A percentile compares a stretch with the other conserved stretches of the same genome.
Conservation (phyloP, 1,140 invertebrate species). For the Drosophila kikkawai region DNA sequence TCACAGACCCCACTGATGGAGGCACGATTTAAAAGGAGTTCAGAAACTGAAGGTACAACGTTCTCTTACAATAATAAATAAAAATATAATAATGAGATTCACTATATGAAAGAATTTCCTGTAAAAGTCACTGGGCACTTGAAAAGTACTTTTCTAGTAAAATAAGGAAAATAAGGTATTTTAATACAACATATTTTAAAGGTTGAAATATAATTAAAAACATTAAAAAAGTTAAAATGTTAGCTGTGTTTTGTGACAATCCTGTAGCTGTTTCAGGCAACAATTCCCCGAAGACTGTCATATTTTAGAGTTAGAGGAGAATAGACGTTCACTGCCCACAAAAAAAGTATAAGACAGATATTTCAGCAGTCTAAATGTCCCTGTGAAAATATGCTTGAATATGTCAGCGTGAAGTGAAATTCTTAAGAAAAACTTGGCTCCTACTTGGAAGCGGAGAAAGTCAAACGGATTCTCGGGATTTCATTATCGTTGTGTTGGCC, state of each 20-base stretch:
- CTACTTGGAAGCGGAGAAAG: constrained; percentile 24
- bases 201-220: no score
- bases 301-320: constrained; percentile 15
- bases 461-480: constrained; percentile 63
- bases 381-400: constrained; percentile 12
- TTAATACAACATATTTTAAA: background rate
- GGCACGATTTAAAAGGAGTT: background rate
- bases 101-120: background rate
- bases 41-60: background rate
- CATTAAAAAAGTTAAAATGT: background rate
- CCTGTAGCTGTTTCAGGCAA: constrained; percentile 22
- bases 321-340: constrained; percentile 21
- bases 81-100: background rate
- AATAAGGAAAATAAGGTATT: background rate
- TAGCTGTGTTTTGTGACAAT: background rate
- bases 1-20: constrained; percentile 1
- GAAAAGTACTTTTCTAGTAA: background rate
- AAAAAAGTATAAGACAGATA: constrained; percentile 10
- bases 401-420: constrained; percentile 4
- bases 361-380: constrained; percentile 14
- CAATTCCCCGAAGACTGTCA: constrained; percentile 44
- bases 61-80: background rate
- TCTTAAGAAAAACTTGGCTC: constrained; percentile 12
- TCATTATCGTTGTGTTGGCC: constrained; percentile 62
- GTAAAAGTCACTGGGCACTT: no score